phyloP scores from a whole-genome alignment of 1,140 invertebrate genomes.

The Phortica variegata region DNA sequence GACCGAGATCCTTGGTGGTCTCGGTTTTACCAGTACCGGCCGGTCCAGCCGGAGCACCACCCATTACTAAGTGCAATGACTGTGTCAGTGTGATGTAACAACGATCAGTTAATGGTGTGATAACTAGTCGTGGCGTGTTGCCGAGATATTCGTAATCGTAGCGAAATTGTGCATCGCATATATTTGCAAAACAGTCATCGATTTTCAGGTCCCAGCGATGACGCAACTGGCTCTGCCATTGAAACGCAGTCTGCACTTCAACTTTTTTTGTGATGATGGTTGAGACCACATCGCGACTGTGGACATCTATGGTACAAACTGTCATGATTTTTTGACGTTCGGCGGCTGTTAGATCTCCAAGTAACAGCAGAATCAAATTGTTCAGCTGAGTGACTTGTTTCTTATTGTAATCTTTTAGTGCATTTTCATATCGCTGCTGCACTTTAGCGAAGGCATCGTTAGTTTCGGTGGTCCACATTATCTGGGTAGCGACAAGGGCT shows the following conservation, averaged over 20 bases:
- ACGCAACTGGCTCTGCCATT: conserved; percentile 88
- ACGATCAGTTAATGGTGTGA: conserved; percentile 85
- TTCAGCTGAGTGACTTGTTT: conserved; percentile 85
- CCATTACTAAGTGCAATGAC: conserved; percentile 86
- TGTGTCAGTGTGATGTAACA: conserved; percentile 92
- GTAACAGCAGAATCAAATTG: conserved; percentile 74
- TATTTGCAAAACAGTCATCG: conserved; percentile 87
- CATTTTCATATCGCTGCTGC: conserved; percentile 94
- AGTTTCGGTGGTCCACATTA: conserved; percentile 93
- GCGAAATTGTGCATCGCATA: conserved; percentile 85
- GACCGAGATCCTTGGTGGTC: conserved; percentile 89
- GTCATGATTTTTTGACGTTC: conserved; percentile 95
- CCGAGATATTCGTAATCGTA: conserved; percentile 96
- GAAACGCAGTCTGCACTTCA: conserved; percentile 79
- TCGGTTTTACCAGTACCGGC: conserved; percentile 89
- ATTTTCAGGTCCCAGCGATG: conserved; percentile 83
- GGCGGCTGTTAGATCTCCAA: conserved; percentile 77
- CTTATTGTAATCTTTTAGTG: conserved; percentile 88
- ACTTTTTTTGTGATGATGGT: conserved; percentile 82
- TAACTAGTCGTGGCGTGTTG: conserved; percentile 82
- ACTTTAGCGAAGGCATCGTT: conserved; percentile 83
- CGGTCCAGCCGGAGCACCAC: conserved; percentile 87
- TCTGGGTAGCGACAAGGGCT: conserved; percentile 86
- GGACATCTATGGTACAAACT: conserved; percentile 92
- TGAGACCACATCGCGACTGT: conserved; percentile 83